Conservation (phyloP, 2,888 invertebrate genomes). For the Bruchidius siliquastri region DNA sequence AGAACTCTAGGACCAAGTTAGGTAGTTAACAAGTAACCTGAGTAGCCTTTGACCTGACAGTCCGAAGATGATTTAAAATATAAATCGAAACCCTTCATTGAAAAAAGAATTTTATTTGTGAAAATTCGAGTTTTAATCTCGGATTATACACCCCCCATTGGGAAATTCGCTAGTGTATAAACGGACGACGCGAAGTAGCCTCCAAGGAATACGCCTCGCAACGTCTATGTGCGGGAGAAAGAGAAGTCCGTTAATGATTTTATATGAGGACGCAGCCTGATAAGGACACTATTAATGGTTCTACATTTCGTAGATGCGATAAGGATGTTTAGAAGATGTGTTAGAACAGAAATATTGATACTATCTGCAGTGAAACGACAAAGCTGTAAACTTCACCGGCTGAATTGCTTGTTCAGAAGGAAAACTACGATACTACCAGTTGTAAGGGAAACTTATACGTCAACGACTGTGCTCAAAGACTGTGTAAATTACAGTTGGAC, state of each 20-base stretch:
- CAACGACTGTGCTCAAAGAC: background rate
- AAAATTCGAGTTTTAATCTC: too few species aligned
- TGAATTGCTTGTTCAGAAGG: background rate
- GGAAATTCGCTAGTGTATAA: too few species aligned
- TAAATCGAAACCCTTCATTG: too few species aligned
- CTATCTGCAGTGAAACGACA: background rate
- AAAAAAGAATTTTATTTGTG: too few species aligned
- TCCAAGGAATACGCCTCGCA: background rate
- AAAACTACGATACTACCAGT: background rate
- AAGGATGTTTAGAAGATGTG: background rate
- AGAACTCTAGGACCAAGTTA: too few species aligned
- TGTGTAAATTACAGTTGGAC: background rate
- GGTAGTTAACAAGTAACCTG: too few species aligned
- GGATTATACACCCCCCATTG: too few species aligned
- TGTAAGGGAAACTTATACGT: background rate
- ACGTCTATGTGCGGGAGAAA: background rate
- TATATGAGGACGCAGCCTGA: background rate
- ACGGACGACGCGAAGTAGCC: too few species aligned
- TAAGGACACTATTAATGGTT: background rate
- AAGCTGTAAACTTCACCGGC: background rate
- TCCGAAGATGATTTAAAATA: too few species aligned
- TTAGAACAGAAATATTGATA: background rate
- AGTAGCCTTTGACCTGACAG: too few species aligned
- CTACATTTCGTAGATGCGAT: background rate
- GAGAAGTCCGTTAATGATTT: background rate